Evolutionary conservation across 2,113 vertebrate genomes (phyloP), one percentile per base, ranked within the genome.

Genomic region (Hylia prasina): DNA sequence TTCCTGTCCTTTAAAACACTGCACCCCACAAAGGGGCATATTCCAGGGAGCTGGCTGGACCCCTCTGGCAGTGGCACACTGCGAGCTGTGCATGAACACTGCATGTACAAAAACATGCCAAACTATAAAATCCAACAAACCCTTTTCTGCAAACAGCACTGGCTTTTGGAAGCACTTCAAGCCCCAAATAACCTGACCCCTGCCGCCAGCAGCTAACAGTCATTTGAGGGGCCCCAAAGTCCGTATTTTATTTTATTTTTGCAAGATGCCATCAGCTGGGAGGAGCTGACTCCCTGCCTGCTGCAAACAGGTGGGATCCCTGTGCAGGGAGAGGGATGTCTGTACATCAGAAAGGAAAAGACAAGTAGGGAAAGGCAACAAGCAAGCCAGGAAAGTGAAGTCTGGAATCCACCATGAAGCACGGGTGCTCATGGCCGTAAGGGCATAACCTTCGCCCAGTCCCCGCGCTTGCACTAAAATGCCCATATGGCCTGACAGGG

Each of bases 31-130:
- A 39, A 91, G 30, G 2, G 33, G 23, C 6, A 2, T 3, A 45
- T 28, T 22, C 44, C 42, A 6, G 13, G 27, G 20, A 27, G 10
- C 25, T 25, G 47, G 6, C 12, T n/a, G 12, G 56, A 15, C 10
- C n/a, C 6, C 37, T 72, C 61, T n/a, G 33, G 65, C 42, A 71
- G 17, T 1, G 14, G n/a, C 50, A 35, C 27, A 15, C 24, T 0
- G 5, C 35, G 56, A 71, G n/a, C 31, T 45, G 33, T 6, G 13
- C 23, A 1, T 0, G 2, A 23, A 30, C 25, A 8, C 15, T 3
- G 1, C 0, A 53, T 0, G 1, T 2, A 73, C 14, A 50, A 47
- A 66, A 82, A 27, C 20, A 6, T 44, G 20, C 39, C 25, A n/a
- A 37, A 40, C 12, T 1, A 0, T 50, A 0, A 42, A 58, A 47